Percentiles rank a stretch among this genome's conserved stretches.
phyloP scores from a whole-genome alignment of 2,797 vertebrate species.

The Enteromius unitaeniatus region DNA sequence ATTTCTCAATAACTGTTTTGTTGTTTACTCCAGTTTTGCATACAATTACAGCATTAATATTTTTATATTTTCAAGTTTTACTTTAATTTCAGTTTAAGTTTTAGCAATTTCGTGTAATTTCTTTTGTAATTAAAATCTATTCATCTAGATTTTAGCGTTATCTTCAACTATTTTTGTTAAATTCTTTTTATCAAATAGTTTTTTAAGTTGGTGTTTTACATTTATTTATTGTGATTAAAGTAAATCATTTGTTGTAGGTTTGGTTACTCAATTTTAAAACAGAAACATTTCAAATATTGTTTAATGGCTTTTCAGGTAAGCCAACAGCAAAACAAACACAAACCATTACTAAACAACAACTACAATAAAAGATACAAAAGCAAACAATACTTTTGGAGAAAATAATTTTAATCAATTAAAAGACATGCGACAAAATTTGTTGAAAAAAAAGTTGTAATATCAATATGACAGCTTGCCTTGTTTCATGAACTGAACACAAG shows the following conservation, averaged over 20 bases:
- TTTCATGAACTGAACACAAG: conserved; percentile 47
- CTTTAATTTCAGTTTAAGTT: background rate
- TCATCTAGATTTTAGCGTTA: background rate
- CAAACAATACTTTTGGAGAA: background rate
- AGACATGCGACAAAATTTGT: background rate
- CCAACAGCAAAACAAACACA: background rate
- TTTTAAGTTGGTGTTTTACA: background rate
- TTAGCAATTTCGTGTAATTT: background rate
- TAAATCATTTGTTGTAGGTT: background rate
- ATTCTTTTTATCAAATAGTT: background rate
- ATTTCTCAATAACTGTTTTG: background rate
- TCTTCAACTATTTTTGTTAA: background rate
- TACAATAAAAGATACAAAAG: background rate
- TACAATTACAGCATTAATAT: background rate
- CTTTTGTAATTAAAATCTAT: background rate
- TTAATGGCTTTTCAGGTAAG: background rate
- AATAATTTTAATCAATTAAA: background rate
- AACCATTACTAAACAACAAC: background rate
- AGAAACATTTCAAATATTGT: background rate
- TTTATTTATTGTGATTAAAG: background rate
- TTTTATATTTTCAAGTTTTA: background rate
- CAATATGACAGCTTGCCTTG: background rate
- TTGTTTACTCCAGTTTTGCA: background rate
- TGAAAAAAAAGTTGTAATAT: background rate
- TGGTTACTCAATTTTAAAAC: background rate